Conservation (phyloP, 1,140 invertebrate species). For the Plutomurus gul region DNA sequence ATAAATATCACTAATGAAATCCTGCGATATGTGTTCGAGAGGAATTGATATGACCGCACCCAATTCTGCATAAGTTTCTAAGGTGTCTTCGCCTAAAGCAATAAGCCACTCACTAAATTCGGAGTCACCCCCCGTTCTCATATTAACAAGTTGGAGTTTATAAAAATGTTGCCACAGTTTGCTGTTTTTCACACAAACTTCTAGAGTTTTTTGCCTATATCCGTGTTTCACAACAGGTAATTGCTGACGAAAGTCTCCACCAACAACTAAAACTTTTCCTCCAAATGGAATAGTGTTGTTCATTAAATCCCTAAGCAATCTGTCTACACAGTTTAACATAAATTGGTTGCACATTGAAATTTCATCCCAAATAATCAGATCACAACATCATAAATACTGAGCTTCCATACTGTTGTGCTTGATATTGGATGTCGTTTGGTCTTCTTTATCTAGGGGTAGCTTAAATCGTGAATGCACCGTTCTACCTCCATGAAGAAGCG, state of each 20-base stretch:
- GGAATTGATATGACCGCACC: not conserved
- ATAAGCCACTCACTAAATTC: conserved; percentile 13
- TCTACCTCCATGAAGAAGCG: conserved; percentile 16
- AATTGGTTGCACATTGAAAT: not conserved
- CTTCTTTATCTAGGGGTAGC: not conserved
- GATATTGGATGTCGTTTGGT: not conserved
- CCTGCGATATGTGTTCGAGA: not conserved
- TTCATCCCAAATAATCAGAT: conserved; percentile 26
- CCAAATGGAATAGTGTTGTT: conserved; percentile 10
- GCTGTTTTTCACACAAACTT: conserved; percentile 37
- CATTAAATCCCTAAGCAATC: not conserved
- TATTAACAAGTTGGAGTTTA: not conserved
- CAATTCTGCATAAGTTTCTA: not conserved
- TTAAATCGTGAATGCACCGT: conserved; percentile 33
- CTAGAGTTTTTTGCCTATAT: conserved; percentile 43
- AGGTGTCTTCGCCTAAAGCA: not conserved
- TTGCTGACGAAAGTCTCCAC: conserved; percentile 40
- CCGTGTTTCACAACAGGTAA: conserved; percentile 39
- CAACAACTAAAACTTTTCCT: conserved; percentile 32
- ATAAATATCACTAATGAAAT: not conserved
- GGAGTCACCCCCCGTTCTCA: not conserved
- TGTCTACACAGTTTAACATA: not conserved
- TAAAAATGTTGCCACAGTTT: not conserved
- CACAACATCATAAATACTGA: not conserved
- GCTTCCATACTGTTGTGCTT: not conserved